phyloP scores from a whole-genome alignment of 2,113 vertebrate genomes.

The Istiophorus platypterus region DNA sequence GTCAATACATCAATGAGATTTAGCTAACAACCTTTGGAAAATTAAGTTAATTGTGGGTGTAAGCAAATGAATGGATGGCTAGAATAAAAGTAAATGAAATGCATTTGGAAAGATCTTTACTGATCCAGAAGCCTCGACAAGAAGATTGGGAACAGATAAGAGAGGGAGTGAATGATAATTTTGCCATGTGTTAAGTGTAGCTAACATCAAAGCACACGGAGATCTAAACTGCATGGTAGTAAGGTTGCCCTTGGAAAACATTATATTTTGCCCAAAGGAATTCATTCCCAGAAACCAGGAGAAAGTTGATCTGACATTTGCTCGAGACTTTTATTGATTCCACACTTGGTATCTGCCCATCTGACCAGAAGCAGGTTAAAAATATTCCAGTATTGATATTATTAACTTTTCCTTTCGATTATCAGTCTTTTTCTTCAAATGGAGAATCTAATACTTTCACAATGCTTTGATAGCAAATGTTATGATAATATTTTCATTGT shows the following conservation, averaged over 20 bases:
- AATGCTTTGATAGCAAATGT: slow-evolving; percentile 54
- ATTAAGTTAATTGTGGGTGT: slow-evolving; percentile 42
- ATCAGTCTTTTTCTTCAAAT: slow-evolving; percentile 7
- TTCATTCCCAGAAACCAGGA: slow-evolving; percentile 49
- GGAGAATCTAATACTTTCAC: slow-evolving; percentile 32
- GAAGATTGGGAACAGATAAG: slow-evolving; percentile 40
- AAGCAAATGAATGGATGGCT: slow-evolving; percentile 49
- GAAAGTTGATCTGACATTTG: slow-evolving; percentile 49
- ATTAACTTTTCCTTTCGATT: not conserved
- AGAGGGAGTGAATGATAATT: slow-evolving; percentile 23
- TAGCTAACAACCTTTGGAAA: slow-evolving; percentile 36
- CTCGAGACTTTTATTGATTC: slow-evolving; percentile 58
- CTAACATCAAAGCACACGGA: slow-evolving; percentile 58
- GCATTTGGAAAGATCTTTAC: slow-evolving; percentile 41
- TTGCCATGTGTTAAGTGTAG: slow-evolving; percentile 26
- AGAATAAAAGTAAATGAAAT: slow-evolving; percentile 52
- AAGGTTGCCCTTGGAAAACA: slow-evolving; percentile 46
- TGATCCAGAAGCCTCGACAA: slow-evolving; percentile 52
- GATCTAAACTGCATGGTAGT: slow-evolving; percentile 11
- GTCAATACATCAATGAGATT: slow-evolving; percentile 48
- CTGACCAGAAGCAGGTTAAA: slow-evolving; percentile 30
- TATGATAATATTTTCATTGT: slow-evolving; percentile 47
- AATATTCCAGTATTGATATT: slow-evolving; percentile 30
- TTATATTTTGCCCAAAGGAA: slow-evolving; percentile 51
- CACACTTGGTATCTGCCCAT: slow-evolving; percentile 2